Evolutionary conservation across 2,888 invertebrate genomes (phyloP), one percentile per base, ranked within the genome.

Genomic region (Lasioglossum villosulum): DNA sequence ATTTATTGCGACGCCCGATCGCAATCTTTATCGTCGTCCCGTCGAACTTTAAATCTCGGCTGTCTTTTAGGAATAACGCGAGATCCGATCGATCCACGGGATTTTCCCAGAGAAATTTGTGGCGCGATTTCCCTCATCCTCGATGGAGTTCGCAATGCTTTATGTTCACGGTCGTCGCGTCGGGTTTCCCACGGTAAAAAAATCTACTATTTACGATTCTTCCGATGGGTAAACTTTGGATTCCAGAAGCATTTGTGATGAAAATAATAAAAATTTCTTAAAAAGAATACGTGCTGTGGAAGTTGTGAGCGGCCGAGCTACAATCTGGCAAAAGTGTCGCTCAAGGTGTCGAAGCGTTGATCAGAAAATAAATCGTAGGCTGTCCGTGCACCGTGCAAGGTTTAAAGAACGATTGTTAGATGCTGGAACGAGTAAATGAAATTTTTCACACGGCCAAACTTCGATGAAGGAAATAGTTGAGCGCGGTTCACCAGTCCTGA

Each of bases 1-100:
- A 84, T 84, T 84, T 84, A 84, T 84, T 75, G 78, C 84, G 71
- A 5, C 45, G n/a, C 27, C 30, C 56, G 76, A 83, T 83, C 76
- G 66, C 82, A 82, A 82, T 82, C 76, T 83, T 83, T 83, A 81
- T 76, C 75, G 76, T 42, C 45, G 19, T 14, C 42, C 42, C 72
- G 75, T 73, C 30, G 16, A 42, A 16, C 34, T 34, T 75, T 66
- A 82, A 83, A 73, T 75, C 34, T 23, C 48, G 4, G 66, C 23
- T n/a, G 34, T 82, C 56, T 72, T 42, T 71, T 45, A 72, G 72
- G 72, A 42, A 66, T 75, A 75, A 75, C 66, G 63, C 63, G 63
- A 63, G 63, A 63, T 75, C 42, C 45, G 63, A 66, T 45, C 75
- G 42, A 45, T 30, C 8, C 42, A 8, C 30, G 37, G 27, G 75